Base-by-base conservation (phyloP, 2,113 vertebrate genomes). In the Boulengeromyrus knoepffleri region DNA sequence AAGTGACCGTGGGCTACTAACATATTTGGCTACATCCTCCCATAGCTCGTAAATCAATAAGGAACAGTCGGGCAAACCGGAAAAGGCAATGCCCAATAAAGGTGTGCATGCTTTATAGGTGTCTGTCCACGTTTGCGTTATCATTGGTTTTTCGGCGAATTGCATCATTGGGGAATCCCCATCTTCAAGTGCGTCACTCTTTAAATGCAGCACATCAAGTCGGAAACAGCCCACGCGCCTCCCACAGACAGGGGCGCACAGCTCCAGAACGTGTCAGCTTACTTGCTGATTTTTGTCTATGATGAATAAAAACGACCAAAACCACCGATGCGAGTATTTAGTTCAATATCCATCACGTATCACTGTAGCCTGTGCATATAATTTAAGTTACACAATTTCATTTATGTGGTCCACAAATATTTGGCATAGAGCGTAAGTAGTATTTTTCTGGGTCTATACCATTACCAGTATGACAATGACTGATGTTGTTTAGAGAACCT, bases 161-260 rank as follows among this genome's bases (percentile, higher is more conserved):
- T 91, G 47, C 90, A 53, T 91, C 90, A 91, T 47, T n/a, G 86
- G 91, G 92, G 91, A 92, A 92, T 91, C 91, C 91, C 92, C 91
- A 86, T 45, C 84, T 86, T 86, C 46, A 89, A 21, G 74, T 92
- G 92, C 92, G 91, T 92, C 91, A 92, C 90, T 27, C 74, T 46
- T 85, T 85, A 85, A 47, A 47, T 85, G 21, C 83, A 12, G 50
- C 56, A 88, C 89, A 90, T 62, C 17, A 47, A 52, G 17, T 89
- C 90, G 90, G 92, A 91, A 90, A 90, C 50, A 89, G 84, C 88
- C 58, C 88, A 58, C 62, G 70, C 88, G 39, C 89, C 89, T 74
- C 83, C 90, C 90, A 77, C 88, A 12, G 70, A 50, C 45, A 56
- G 47, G 27, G 24, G 36, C 70, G 9, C 70, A 19, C 88, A 24